Base-by-base conservation (phyloP, 1,140 invertebrate species). In the Drosophila novamexicana region DNA sequence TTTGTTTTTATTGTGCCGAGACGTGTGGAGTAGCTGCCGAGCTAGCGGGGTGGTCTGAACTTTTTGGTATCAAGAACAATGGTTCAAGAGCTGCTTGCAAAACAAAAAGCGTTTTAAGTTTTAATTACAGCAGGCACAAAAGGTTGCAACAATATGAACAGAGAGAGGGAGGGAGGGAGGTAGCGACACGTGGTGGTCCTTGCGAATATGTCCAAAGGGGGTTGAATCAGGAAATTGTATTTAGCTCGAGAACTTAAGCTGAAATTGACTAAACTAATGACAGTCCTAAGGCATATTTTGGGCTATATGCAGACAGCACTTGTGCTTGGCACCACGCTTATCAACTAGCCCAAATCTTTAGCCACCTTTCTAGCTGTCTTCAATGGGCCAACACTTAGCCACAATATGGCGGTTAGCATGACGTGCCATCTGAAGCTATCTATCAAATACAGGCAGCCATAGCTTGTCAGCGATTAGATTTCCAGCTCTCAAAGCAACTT, bases 91-190 rank as follows among this genome's bases (percentile, higher is more conserved):
- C 80, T 89, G 81, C 84, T 89, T 89, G 85, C 85, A 76, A 89
- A 88, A 89, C 85, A 89, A 89, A 88, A 89, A 89, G 84, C 84
- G 70, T 84, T 89, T 89, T 84, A 89, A 89, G 84, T 89, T 89
- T 89, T 89, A 89, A 89, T 89, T 89, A 89, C 84, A 71, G 9
- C 45, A 53, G 73, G 75, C 65, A 80, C 80, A 88, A 88, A 88
- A 79, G 73, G 52, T 54, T 52, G 73, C 10, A 47, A 58, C 16
- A 50, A 62, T 42, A 29, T 64, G 44, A 44, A 18, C 32, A 22
- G 40, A 29, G 22, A 4, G 4, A 29, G 22, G 22, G 22, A 29
- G 22, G 22, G 0, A 29, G 22, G 4, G 0, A 29, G 61, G 45
- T 58, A 47, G 44, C 59, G 73, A 76, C 79, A 81, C 79, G 77